A percentile compares a stretch with the other conserved stretches of the same genome.
Evolutionary conservation across 1,140 invertebrate species (phyloP).

Genomic region (Antheraea mylitta): DNA sequence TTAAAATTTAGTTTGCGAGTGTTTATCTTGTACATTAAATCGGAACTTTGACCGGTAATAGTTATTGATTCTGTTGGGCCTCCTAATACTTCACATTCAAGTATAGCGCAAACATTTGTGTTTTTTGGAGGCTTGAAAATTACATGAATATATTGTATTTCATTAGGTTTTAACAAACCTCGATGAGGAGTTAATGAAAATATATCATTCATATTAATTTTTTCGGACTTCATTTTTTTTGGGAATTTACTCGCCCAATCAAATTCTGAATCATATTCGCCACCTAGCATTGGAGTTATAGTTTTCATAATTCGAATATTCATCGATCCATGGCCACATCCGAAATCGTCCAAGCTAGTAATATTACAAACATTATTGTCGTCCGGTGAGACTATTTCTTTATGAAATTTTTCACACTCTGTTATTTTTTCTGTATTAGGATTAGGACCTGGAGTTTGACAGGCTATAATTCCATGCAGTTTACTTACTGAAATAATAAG

Average conservation of each 20-base stretch:
- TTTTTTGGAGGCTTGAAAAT: conserved; percentile 56
- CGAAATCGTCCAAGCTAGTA: not conserved
- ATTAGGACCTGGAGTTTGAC: conserved; percentile 1
- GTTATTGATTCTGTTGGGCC: conserved; percentile 56
- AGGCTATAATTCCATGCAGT: not conserved
- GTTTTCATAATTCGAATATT: conserved; percentile 44
- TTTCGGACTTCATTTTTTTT: conserved; percentile 33
- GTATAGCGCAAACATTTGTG: conserved; percentile 49
- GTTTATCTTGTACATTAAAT: conserved; percentile 58
- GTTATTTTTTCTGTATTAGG: conserved; percentile 6
- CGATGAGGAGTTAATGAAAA: conserved; percentile 52
- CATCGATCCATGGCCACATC: not conserved
- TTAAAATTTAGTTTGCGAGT: conserved; percentile 60
- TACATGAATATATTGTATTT: conserved; percentile 58
- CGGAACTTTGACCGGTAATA: conserved; percentile 61
- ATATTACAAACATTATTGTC: not conserved
- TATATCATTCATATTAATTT: conserved; percentile 46
- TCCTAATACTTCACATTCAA: conserved; percentile 68
- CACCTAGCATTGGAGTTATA: conserved; percentile 51
- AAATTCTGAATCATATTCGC: conserved; percentile 44
- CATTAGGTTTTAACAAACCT: conserved; percentile 59
- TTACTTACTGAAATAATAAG: conserved; percentile 5
- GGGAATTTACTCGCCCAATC: conserved; percentile 57
- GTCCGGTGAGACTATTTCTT: conserved; percentile 7
- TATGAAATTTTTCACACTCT: conserved; percentile 10